These are phyloP conservation scores for Maniola jurtina DNA, from an alignment of 1,140 invertebrate genomes.

Conservation along the genomic window DNA sequence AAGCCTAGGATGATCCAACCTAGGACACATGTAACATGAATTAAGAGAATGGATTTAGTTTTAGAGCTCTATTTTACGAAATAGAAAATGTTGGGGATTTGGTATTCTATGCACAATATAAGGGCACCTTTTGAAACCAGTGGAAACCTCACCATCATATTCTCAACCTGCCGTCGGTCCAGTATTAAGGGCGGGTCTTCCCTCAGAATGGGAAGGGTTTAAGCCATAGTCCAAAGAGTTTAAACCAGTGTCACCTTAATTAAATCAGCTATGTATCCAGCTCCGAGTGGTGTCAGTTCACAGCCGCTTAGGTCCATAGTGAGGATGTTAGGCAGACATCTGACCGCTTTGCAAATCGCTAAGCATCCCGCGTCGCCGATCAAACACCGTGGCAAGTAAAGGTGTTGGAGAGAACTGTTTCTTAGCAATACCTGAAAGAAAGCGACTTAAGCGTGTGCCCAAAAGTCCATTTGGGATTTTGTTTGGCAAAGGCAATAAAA, in stretches of 20 bases:
- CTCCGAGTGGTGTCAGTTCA: constrained; percentile 79
- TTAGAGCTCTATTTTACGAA: too few relatives aligned
- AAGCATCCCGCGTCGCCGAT: constrained; percentile 83
- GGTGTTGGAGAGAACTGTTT: constrained; percentile 80
- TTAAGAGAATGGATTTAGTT: too few relatives aligned
- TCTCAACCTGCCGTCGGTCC: too few relatives aligned
- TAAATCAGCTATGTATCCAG: constrained; percentile 76
- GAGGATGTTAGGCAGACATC: constrained; percentile 80
- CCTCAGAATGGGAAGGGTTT: background rate
- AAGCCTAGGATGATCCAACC: too few relatives aligned
- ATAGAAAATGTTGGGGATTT: too few relatives aligned
- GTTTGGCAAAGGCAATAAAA: background rate
- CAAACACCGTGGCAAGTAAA: constrained; percentile 81
- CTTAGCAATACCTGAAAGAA: constrained; percentile 66
- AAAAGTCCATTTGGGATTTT: background rate
- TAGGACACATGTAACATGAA: too few relatives aligned
- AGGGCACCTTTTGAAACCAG: too few relatives aligned
- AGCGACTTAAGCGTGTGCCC: background rate
- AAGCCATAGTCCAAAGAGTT: background rate
- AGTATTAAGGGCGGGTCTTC: too few relatives aligned
- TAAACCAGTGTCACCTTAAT: constrained; percentile 65
- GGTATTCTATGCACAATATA: too few relatives aligned
- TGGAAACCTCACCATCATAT: too few relatives aligned
- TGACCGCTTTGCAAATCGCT: constrained; percentile 80
- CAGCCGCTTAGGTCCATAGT: constrained; percentile 82